Percentiles rank a stretch among this genome's conserved stretches.
phyloP scores from a whole-genome alignment of 2,113 vertebrate genomes.

The Dasyurus viverrinus region DNA sequence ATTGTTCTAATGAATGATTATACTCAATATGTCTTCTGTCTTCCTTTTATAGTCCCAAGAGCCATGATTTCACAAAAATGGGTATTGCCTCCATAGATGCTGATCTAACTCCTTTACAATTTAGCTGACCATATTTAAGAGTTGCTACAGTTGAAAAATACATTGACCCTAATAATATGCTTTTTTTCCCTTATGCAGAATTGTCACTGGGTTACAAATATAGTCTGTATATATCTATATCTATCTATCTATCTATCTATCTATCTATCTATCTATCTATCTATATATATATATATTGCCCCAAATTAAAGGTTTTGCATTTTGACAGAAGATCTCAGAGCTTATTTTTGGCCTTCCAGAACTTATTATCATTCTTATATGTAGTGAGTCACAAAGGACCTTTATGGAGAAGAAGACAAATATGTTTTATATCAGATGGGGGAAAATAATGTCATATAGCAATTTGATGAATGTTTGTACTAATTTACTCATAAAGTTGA shows the following conservation, averaged over 20 bases:
- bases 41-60: neutral
- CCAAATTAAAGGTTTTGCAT: neutral
- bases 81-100: neutral
- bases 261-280: accelerated
- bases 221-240: neutral
- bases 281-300: neutral
- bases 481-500: neutral
- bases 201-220: neutral
- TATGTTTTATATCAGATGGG: neutral
- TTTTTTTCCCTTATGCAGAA: neutral
- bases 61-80: neutral
- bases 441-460: neutral
- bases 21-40: neutral
- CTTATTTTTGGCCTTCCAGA: neutral
- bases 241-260: accelerated
- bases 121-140: neutral
- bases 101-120: neutral
- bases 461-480: neutral
- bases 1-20: neutral
- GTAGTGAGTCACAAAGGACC: neutral
- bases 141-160: neutral
- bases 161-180: neutral
- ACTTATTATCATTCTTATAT: neutral
- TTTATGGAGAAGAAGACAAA: neutral
- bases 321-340: neutral